Conservation (phyloP, 2,888 invertebrate species). For the Thymelicus lineola region DNA sequence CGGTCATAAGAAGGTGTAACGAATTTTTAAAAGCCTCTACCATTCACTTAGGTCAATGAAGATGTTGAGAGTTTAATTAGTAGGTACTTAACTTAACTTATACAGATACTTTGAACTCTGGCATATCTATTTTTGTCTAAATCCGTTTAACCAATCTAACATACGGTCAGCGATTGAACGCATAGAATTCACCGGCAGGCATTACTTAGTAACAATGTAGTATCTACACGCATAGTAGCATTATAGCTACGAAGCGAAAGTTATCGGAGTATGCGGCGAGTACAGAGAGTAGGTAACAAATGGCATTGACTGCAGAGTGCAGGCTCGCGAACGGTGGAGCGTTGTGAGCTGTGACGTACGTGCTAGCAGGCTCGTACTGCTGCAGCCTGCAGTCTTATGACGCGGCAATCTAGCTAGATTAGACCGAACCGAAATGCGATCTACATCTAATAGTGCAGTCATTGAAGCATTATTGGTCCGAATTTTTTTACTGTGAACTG, state of each 20-base stretch:
- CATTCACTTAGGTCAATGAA: too few relatives aligned
- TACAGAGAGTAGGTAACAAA: slow-evolving; percentile 41
- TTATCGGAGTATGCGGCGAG: slow-evolving; percentile 48
- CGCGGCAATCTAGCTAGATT: too few relatives aligned
- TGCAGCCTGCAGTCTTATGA: too few relatives aligned
- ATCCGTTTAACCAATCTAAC: neutral
- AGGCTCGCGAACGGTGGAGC: slow-evolving; percentile 47
- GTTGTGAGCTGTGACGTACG: slow-evolving; percentile 35
- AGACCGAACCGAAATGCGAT: too few relatives aligned
- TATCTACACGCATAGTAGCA: slow-evolving; percentile 35
- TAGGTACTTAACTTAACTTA: too few relatives aligned
- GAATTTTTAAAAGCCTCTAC: neutral
- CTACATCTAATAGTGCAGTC: too few relatives aligned
- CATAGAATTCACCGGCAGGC: slow-evolving; percentile 14
- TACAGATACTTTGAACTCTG: too few relatives aligned
- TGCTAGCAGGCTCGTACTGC: neutral
- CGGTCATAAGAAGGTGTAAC: neutral
- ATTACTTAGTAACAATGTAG: slow-evolving; percentile 13
- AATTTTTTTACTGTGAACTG: too few relatives aligned
- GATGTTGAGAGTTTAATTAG: too few relatives aligned
- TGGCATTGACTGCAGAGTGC: slow-evolving; percentile 53
- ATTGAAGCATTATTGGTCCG: too few relatives aligned
- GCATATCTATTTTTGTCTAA: too few relatives aligned
- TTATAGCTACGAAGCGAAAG: slow-evolving; percentile 54
- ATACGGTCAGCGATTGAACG: slow-evolving; percentile 2